Evolutionary conservation across 1,140 invertebrate species (phyloP), one percentile per base, ranked within the genome.

Genomic region (Sarcophaga peregrina): DNA sequence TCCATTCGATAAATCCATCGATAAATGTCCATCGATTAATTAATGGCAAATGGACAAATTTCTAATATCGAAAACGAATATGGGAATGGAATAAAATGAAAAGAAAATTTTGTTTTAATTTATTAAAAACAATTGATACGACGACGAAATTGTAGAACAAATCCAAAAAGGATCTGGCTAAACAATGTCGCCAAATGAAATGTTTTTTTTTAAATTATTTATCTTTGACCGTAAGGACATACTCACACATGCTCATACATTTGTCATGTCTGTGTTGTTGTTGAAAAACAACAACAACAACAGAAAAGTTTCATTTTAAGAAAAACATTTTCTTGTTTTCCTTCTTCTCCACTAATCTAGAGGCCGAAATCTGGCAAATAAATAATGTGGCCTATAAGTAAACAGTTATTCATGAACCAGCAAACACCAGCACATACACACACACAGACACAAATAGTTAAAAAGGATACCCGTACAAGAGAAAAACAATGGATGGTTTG

Each of bases 1-100:
- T 37, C 25, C 25, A 37, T 37, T 37, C 48, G 17, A 78, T 78
- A 78, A 50, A 78, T 78, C n/a, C n/a, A n/a, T n/a, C n/a, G n/a
- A n/a, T n/a, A n/a, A 78, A 78, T 52, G 75, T 15, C 13, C 75
- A 78, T 78, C 75, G 75, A 78, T 78, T 78, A 78, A 78, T 78
- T 78, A 78, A 52, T 20, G 75, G 75, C 17, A 10, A n/a, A n/a
- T n/a, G n/a, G n/a, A 78, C n/a, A 50, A 52, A 50, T 78, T 78
- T 6, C 62, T 9, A 62, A 37, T 4, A 37, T 37, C 25, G 25
- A 2, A 37, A 37, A 37, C 4, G 25, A 37, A 37, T 37, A 1
- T 2, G 4, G 25, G 25, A 37, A 37, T 37, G 25, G 4, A 37
- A 37, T 37, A 37, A 37, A 37, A 37, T 4, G 25, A 37, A 37